Conservation (phyloP, 2,113 vertebrate species). For the Chionodraco myersi region DNA sequence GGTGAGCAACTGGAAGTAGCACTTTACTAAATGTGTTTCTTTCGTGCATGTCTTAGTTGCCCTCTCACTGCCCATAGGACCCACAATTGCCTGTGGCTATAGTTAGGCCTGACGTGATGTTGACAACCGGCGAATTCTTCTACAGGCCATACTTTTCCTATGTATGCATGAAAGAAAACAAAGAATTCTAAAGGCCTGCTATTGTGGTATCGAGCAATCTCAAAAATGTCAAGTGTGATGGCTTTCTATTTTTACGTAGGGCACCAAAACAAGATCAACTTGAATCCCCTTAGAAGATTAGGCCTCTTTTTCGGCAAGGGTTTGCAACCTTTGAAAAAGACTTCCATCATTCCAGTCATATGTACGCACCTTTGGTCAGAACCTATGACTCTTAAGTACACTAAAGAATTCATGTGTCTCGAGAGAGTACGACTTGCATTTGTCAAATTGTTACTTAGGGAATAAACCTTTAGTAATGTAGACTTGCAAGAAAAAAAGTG, state of each 20-base stretch:
- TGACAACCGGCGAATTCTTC: conserved; percentile 31
- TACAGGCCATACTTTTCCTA: conserved; percentile 18
- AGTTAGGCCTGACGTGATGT: conserved; percentile 49
- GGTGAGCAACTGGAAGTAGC: neutral
- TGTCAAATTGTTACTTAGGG: neutral
- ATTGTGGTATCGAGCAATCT: conserved; percentile 19
- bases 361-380: conserved; percentile 9
- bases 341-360: conserved; percentile 10
- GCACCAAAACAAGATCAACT: neutral
- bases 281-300: conserved; percentile 17
- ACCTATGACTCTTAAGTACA: neutral
- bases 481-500: neutral
- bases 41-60: neutral
- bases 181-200: conserved; percentile 29
- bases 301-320: conserved; percentile 3
- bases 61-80: conserved; percentile 25
- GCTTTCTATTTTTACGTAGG: conserved; percentile 8
- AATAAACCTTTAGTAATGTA: conserved; percentile 6
- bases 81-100: conserved; percentile 49
- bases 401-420: neutral
- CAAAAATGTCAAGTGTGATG: conserved; percentile 26
- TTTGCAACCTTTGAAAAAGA: neutral
- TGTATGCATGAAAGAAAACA: conserved; percentile 55
- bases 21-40: neutral
- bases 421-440: neutral